Evolutionary conservation across 1,140 invertebrate genomes (phyloP), one percentile per base, ranked within the genome.

Genomic region (Drosophila nikananu): DNA sequence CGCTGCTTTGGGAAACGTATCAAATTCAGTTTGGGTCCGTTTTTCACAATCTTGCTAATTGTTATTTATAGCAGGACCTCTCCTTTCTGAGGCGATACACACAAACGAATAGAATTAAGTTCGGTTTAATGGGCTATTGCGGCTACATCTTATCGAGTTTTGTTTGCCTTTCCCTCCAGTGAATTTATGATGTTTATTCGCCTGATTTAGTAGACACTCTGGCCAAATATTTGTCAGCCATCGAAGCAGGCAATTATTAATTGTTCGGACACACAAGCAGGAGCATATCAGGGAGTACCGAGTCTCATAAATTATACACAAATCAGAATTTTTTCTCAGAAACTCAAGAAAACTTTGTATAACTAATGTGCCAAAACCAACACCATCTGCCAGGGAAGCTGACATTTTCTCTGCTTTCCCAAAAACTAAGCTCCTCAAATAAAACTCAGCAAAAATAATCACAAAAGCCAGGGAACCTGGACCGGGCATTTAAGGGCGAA

Each of bases 1-100:
- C 73, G 55, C 27, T 23, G 37, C 35, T 8, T 30, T 71, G 67
- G 35, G 66, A 55, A 71, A 59, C 39, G 61, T 60, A 70, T 67
- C 48, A 35, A 54, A 48, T 62, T 68, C 44, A 48, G 65, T 72
- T 65, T 64, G 58, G 63, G 66, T 44, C 60, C 72, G 80, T 89
- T 89, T 89, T 86, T 90, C 54, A 90, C 86, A 81, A 80, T 86
- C 79, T 81, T 77, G 81, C 86, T 90, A 89, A 89, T 89, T 89
- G 81, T 86, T 86, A 89, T 89, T 86, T 89, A 90, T 86, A 80
- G 71, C 82, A 64, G 48, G 77, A 57, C 77, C 68, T 59, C 49
- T 61, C 57, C 59, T 37, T 75, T 89, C 77, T 66, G 55, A 75
- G 57, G 4, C 51, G 19, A 54, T 35, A 58, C 68, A 48, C 25